Conservation (phyloP, 2,797 vertebrate genomes). For the Coendou prehensilis region DNA sequence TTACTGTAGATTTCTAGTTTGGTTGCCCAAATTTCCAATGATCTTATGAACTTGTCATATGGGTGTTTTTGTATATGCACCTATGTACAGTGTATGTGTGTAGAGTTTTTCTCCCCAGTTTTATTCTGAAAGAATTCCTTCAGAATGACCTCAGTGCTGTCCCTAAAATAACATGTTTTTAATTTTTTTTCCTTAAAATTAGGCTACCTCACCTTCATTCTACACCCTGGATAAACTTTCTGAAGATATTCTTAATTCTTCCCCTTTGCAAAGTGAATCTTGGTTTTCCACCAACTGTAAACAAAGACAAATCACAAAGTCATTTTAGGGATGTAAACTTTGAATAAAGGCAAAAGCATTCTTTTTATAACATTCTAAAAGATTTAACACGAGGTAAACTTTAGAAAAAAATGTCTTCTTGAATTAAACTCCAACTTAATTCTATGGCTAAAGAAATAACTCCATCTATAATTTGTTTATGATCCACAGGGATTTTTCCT, state of each 20-base stretch:
- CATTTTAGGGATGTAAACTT: background rate
- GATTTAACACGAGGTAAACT: background rate
- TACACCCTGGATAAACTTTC: background rate
- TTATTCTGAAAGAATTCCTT: background rate
- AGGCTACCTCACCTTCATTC: background rate
- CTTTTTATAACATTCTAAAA: background rate
- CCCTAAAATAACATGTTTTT: background rate
- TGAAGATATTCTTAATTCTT: slow-evolving; percentile 14
- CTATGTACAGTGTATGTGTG: rapidly evolving
- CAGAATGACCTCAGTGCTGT: background rate
- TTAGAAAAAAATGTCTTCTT: background rate
- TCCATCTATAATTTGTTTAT: background rate
- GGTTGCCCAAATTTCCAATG: background rate
- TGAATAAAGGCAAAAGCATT: background rate
- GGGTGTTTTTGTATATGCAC: background rate
- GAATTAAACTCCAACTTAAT: background rate
- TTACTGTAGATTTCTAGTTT: slow-evolving; percentile 38
- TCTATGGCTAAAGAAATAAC: background rate
- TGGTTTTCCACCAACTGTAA: background rate
- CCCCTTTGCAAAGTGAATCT: background rate
- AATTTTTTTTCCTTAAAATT: background rate
- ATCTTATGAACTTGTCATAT: background rate
- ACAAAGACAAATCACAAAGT: slow-evolving; percentile 18
- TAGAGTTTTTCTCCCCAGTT: background rate
- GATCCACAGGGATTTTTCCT: background rate